Conservation (phyloP, 1,140 invertebrate species). For the Episyrphus balteatus region DNA sequence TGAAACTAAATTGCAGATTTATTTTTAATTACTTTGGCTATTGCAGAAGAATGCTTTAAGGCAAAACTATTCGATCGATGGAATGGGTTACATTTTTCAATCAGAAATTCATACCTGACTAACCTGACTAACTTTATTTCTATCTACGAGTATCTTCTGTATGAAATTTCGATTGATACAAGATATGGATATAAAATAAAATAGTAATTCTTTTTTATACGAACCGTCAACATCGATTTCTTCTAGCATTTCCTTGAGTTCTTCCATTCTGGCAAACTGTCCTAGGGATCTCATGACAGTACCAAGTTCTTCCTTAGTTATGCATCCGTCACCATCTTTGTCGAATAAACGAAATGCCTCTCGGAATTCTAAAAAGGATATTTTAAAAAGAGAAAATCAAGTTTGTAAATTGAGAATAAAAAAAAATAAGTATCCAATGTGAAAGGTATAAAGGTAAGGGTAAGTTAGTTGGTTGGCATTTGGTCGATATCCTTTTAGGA, state of each 20-base stretch:
- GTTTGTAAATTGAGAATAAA: slow-evolving; percentile 6
- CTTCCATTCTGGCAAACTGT: slow-evolving; percentile 73
- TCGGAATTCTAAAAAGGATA: slow-evolving; percentile 52
- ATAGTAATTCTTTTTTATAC: slow-evolving; percentile 31
- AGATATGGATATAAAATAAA: neutral
- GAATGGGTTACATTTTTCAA: no score
- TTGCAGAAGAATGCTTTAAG: no score
- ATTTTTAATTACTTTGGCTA: no score
- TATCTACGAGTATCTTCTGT: no score
- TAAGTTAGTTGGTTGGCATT: neutral
- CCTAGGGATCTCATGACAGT: slow-evolving; percentile 74
- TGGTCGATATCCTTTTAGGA: neutral
- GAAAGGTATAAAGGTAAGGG: neutral
- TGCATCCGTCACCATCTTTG: slow-evolving; percentile 78
- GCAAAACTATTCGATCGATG: no score
- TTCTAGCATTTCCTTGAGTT: slow-evolving; percentile 75
- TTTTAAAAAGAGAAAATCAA: neutral
- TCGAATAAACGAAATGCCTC: slow-evolving; percentile 82
- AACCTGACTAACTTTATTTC: no score
- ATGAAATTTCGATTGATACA: no score
- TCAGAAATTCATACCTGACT: no score
- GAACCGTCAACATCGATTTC: slow-evolving; percentile 77
- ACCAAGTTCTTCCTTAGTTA: slow-evolving; percentile 75
- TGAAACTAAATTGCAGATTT: no score
- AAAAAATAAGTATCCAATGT: neutral